Evolutionary conservation across 1,140 invertebrate species (phyloP).

Genomic region (Ruditapes philippinarum): DNA sequence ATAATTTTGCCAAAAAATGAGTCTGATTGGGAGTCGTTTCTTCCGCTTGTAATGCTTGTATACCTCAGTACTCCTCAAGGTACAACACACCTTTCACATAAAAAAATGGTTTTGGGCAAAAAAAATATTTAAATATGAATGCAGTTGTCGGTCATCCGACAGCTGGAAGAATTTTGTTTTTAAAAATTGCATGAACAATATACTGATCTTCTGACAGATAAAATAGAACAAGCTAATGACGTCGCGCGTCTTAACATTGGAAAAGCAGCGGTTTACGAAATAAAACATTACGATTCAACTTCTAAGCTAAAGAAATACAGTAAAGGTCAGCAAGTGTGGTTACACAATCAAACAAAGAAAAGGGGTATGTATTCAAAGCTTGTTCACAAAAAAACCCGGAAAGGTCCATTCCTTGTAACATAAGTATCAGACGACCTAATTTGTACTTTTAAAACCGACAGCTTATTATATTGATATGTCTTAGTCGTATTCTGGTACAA

Average conservation of each 20-base stretch:
- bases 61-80: not conserved
- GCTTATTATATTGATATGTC: constrained; percentile 19
- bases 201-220: not conserved
- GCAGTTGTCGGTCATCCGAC: not conserved
- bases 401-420: not conserved
- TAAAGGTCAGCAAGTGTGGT: constrained; percentile 4
- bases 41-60: not conserved
- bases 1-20: not conserved
- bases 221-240: not conserved
- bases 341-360: not conserved
- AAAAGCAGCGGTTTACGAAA: no score
- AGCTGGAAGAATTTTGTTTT: not conserved
- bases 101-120: not conserved
- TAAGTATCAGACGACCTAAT: constrained; percentile 1
- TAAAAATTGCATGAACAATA: not conserved
- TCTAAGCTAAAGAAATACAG: not conserved
- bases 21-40: not conserved
- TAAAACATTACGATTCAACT: no score
- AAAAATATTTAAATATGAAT: not conserved
- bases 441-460: not conserved
- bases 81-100: not conserved
- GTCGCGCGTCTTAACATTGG: not conserved
- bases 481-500: not conserved
- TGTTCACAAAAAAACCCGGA: no score
- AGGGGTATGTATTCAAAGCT: not conserved